A percentile compares a stretch with the other conserved stretches of the same genome.
These are phyloP conservation scores for Andrena haemorrhoa DNA, from an alignment of 2,888 invertebrate species.

Conservation along the genomic window DNA sequence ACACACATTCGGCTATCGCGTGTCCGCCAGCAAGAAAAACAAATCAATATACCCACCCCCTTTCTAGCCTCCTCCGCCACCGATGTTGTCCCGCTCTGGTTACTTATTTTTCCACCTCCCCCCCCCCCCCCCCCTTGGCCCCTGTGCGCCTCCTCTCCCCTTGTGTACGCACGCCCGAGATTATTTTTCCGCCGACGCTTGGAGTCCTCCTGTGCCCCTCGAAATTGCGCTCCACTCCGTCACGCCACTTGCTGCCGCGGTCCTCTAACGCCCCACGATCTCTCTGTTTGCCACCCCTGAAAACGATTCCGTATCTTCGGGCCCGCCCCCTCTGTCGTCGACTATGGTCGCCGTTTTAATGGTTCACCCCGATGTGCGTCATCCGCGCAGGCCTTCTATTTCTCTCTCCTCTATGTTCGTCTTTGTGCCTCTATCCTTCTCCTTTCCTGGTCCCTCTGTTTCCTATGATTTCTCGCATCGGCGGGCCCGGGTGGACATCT, in stretches of 20 bases:
- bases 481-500: constrained; percentile 1
- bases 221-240: background rate
- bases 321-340: constrained; percentile 14
- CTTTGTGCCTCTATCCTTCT: background rate
- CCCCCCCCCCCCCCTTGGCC: background rate
- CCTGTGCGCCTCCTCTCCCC: background rate
- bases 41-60: constrained; percentile 71
- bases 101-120: constrained; percentile 28
- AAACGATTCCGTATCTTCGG: constrained; percentile 30
- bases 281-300: constrained; percentile 9
- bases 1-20: constrained; percentile 62
- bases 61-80: constrained; percentile 10
- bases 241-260: background rate
- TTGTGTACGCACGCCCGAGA: constrained; percentile 10
- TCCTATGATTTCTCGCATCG: constrained; percentile 35
- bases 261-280: background rate
- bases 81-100: constrained; percentile 15
- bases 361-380: background rate
- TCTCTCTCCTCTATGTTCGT: background rate
- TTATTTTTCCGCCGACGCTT: constrained; percentile 21
- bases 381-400: background rate
- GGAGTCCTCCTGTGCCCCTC: constrained; percentile 1
- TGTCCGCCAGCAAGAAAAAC: constrained; percentile 74
- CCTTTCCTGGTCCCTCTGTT: background rate
- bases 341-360: background rate